Percentiles rank a stretch among this genome's conserved stretches.
These are phyloP conservation scores for Tridacna crocea DNA, from an alignment of 2,888 invertebrate genomes.

Conservation along the genomic window DNA sequence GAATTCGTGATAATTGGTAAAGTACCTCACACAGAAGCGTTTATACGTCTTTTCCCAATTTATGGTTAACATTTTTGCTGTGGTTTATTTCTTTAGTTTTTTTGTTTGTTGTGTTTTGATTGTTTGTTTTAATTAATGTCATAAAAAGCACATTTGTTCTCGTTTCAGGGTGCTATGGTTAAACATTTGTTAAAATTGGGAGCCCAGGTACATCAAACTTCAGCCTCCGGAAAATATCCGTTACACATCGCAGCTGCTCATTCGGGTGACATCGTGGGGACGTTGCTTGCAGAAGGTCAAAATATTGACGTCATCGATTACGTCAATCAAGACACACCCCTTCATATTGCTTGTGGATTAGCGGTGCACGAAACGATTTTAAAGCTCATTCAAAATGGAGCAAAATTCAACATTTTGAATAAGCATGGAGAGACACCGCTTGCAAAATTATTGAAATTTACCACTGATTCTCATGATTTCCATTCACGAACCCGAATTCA, in stretches of 20 bases:
- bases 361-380: slow-evolving; percentile 55
- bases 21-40: no score
- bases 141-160: background rate
- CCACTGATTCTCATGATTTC: slow-evolving; percentile 57
- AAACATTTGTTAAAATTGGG: slow-evolving; percentile 47
- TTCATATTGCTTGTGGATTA: slow-evolving; percentile 70
- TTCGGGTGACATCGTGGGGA: slow-evolving; percentile 53
- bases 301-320: slow-evolving; percentile 68
- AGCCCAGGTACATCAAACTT: slow-evolving; percentile 49
- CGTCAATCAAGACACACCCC: slow-evolving; percentile 66
- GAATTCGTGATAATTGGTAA: no score
- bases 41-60: no score
- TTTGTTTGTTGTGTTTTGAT: no score
- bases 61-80: no score
- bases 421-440: slow-evolving; percentile 67
- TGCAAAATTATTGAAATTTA: slow-evolving; percentile 64
- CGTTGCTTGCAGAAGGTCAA: slow-evolving; percentile 62
- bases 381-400: slow-evolving; percentile 63
- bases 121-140: no score
- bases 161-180: slow-evolving; percentile 48
- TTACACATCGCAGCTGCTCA: slow-evolving; percentile 66
- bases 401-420: slow-evolving; percentile 65
- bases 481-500: slow-evolving; percentile 64
- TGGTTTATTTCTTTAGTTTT: no score
- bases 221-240: slow-evolving; percentile 60